Evolutionary conservation across 2,113 vertebrate species (phyloP).

Genomic region (Cephalopholis sonnerati): DNA sequence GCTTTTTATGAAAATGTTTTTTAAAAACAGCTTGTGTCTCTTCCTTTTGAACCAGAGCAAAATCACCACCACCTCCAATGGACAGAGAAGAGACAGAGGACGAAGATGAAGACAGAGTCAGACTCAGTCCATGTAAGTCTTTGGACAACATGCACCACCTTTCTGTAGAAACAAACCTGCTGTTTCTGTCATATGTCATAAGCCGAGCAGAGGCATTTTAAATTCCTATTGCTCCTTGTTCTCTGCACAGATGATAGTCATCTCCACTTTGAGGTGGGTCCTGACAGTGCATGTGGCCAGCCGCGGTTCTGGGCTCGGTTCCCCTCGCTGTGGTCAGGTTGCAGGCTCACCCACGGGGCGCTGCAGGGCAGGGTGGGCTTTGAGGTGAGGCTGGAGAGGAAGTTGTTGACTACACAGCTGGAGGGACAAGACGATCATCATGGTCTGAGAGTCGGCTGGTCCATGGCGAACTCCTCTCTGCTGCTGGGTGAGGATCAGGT

Average conservation of each 20-base stretch:
- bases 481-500: conserved; percentile 87
- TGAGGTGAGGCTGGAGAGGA: conserved; percentile 89
- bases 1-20: neutral
- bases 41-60: conserved; percentile 82
- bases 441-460: conserved; percentile 91
- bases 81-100: conserved; percentile 82
- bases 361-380: conserved; percentile 87
- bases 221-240: neutral
- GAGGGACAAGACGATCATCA: conserved; percentile 63
- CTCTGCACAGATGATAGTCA: conserved; percentile 86
- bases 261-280: conserved; percentile 89
- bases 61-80: conserved; percentile 84
- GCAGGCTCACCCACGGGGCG: conserved; percentile 89
- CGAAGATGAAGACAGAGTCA: conserved; percentile 84
- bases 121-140: conserved; percentile 88
- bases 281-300: conserved; percentile 86
- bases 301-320: conserved; percentile 89
- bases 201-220: neutral
- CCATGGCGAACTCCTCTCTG: conserved; percentile 81
- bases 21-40: neutral
- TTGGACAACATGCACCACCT: neutral
- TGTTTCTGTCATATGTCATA: neutral
- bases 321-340: conserved; percentile 90
- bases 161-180: neutral
- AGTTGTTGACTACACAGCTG: conserved; percentile 77